Conservation (phyloP, 2,888 invertebrate genomes). For the Sminthurides aquaticus region DNA sequence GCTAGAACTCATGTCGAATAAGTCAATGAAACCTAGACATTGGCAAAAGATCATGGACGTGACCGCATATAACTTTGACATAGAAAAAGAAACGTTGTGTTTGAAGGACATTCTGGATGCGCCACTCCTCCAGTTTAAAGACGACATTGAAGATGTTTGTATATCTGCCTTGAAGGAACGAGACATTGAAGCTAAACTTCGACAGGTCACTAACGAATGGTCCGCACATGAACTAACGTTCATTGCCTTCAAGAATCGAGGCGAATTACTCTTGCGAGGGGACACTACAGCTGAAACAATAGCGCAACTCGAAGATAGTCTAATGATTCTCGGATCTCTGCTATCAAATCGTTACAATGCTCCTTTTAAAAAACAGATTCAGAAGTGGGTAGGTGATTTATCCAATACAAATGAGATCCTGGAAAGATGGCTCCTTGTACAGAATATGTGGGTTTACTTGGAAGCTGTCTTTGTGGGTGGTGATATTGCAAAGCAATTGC, state of each 20-base stretch:
- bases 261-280: slow-evolving; percentile 75
- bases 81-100: slow-evolving; percentile 88
- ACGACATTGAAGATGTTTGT: slow-evolving; percentile 96
- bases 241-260: slow-evolving; percentile 89
- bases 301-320: slow-evolving; percentile 85
- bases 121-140: slow-evolving; percentile 84
- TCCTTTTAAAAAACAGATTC: slow-evolving; percentile 91
- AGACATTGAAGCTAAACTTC: slow-evolving; percentile 90
- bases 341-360: slow-evolving; percentile 91
- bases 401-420: slow-evolving; percentile 94
- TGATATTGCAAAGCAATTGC: slow-evolving; percentile 95
- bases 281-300: slow-evolving; percentile 94
- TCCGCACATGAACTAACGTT: slow-evolving; percentile 85
- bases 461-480: slow-evolving; percentile 98
- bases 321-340: slow-evolving; percentile 91
- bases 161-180: slow-evolving; percentile 97
- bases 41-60: slow-evolving; percentile 93
- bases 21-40: slow-evolving; percentile 94
- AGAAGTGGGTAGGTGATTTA: slow-evolving; percentile 87
- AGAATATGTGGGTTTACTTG: slow-evolving; percentile 96
- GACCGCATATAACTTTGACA: slow-evolving; percentile 77
- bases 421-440: slow-evolving; percentile 90
- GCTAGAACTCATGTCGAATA: slow-evolving; percentile 91
- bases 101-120: slow-evolving; percentile 91
- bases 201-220: slow-evolving; percentile 94